Evolutionary conservation across 2,113 vertebrate genomes (phyloP), one percentile per base, ranked within the genome.

Genomic region (Rhodinocichla rosea): DNA sequence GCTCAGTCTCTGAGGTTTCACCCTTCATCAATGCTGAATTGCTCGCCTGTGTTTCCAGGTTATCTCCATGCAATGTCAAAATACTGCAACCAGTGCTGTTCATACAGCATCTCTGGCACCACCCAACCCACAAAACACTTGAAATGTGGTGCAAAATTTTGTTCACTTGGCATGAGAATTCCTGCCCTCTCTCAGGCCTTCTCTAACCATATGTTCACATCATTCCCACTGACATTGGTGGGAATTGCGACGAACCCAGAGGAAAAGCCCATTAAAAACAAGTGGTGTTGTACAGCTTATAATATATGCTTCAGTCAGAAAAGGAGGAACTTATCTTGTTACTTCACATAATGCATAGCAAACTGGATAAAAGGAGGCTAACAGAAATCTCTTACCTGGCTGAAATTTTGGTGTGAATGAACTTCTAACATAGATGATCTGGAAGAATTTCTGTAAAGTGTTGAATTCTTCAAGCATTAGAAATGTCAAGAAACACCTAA

Each of bases 121-220:
- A 80, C 56, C 32, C 64, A 90, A 74, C 35, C 45, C 87, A 77
- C 84, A 94, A 74, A 87, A 83, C 3, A 0, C 42, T 88, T 95
- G 87, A 96, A 96, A 94, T 85, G 87, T 49, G 52, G 47, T 52
- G 33, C 35, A 91, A 94, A 80, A 95, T 89, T 70, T 55, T 94
- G 67, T 90, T 92, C 87, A 70, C 47, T 80, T 85, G 91, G 75
- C 91, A 86, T 90, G 81, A 96, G 79, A 82, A 83, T 88, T 96
- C 35, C 22, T 85, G 63, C 33, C 82, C 75, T 95, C 87, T 94
- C 91, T 80, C 82, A 94, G 59, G 71, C 50, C 79, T 94, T 86
- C 79, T 90, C 84, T 85, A 89, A 80, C 91, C 91, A 94, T 87
- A 95, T 92, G 92, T 94, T 95, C 89, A 86, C 94, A 96, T 96